Evolutionary conservation across 2,113 vertebrate species (phyloP), one percentile per base, ranked within the genome.

Genomic region (Maccullochella peelii): DNA sequence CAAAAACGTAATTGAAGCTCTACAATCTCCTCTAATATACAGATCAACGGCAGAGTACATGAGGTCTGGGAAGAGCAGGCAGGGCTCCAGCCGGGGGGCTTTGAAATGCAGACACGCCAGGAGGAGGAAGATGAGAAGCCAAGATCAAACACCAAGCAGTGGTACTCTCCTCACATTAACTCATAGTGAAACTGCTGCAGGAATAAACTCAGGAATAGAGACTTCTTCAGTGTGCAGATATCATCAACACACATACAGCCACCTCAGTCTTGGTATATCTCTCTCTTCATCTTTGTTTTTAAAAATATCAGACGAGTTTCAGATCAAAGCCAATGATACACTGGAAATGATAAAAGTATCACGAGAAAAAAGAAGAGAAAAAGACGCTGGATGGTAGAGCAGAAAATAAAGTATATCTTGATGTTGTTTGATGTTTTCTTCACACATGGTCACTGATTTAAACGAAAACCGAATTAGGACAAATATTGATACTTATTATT

Each of bases 81-180:
- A 66, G 49, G 33, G 14, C 33, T 55, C 49, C 6, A 54, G n/a
- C 54, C 47, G 14, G 33, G 33, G 11, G 54, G 59, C 68, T 81
- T 83, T 86, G 63, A 74, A 52, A 8, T 80, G 73, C 40, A 86
- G 69, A 72, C 77, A 23, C 84, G 59, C 20, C 63, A 75, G 50
- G 27, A 78, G 77, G 65, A 65, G n/a, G 33, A 61, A 69, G 79
- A 85, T 62, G 40, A 67, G 72, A 81, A 83, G 65, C 49, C 8
- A 49, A 83, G 77, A 89, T 87, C 57, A 89, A 81, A 89, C 55
- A 66, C 15, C 25, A 36, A 54, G 49, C 75, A 62, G 44, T 20
- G 61, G n/a, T 3, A 0, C 33, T 55, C 21, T 79, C 52, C 61
- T 75, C 65, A 74, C n/a, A 63, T 55, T 49, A 59, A 67, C 74